Evolutionary conservation across 2,797 vertebrate genomes (phyloP), one percentile per base, ranked within the genome.

Genomic region (Artibeus jamaicensis): DNA sequence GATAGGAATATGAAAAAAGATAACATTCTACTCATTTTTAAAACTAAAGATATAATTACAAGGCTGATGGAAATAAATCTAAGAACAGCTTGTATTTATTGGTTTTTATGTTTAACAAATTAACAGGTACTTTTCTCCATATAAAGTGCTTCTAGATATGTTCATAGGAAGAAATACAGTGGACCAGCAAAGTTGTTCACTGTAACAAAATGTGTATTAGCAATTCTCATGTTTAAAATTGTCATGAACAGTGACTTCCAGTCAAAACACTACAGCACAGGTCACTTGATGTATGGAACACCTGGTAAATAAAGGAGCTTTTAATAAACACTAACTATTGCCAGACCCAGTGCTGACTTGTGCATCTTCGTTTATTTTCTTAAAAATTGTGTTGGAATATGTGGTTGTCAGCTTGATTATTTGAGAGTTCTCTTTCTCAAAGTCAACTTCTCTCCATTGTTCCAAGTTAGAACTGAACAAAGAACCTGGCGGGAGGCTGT

Each of bases 331-430:
- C 11, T 68, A 78, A 68, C 12, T 15, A 10, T 37, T 62, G 26
- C 16, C 67, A 62, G 85, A 26, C 7, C 34, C 53, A 77, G 59
- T 16, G 24, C 59, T 89, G 92, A 46, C 37, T 21, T 50, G 9
- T 71, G 86, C 26, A 26, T 78, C 53, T 91, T 59, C 62, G 79
- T 50, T 73, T 94, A 93, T 93, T 86, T 91, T 88, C 89, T 89
- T 86, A 83, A 93, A 90, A 86, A 87, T 57, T 65, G 1, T 37
- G n/a, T 74, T 88, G 67, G 77, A 53, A 82, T 53, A 4, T 50
- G 12, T 44, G 48, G 19, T n/a, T 74, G 88, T 93, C 88, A 76
- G 1, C 73, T 89, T 93, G 79, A 96, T 92, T 59, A 89, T 76
- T 59, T 94, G 70, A 70, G 79, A 76, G 44, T 24, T 91, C 24